A percentile compares a stretch with the other conserved stretches of the same genome.
These are phyloP conservation scores for Prenolepis imparis DNA, from an alignment of 2,888 invertebrate species.

Conservation along the genomic window DNA sequence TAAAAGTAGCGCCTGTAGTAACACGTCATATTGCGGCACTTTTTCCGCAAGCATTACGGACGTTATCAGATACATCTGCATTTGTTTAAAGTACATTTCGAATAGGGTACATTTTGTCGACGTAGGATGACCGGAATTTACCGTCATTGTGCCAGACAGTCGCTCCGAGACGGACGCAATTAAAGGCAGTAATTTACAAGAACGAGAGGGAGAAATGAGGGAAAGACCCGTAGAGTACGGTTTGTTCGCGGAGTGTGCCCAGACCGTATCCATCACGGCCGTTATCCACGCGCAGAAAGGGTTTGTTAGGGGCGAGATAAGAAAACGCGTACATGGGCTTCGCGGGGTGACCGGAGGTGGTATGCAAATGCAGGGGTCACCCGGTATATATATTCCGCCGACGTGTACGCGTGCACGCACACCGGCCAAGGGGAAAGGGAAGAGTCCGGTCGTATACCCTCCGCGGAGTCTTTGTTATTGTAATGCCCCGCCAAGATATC, in stretches of 20 bases:
- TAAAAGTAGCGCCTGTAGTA: conserved; percentile 21
- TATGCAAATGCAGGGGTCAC: conserved; percentile 74
- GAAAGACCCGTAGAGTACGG: background rate
- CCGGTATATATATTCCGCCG: conserved; percentile 57
- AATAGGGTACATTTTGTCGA: conserved; percentile 30
- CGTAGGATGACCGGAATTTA: conserved; percentile 57
- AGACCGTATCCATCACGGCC: conserved; percentile 72
- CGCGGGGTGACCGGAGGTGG: conserved; percentile 59
- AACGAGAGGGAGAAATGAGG: background rate
- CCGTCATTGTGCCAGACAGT: conserved; percentile 58
- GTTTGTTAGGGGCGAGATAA: conserved; percentile 70
- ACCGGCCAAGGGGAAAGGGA: background rate
- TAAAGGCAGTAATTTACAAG: conserved; percentile 66
- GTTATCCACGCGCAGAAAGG: conserved; percentile 71
- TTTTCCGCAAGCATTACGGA: conserved; percentile 37
- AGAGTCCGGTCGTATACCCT: background rate
- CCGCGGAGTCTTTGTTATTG: conserved; percentile 74
- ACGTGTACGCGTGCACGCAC: conserved; percentile 20
- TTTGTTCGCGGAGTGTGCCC: conserved; percentile 50
- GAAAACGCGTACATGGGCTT: conserved; percentile 69
- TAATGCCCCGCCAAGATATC: conserved; percentile 73
- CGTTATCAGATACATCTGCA: conserved; percentile 42
- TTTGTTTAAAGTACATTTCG: conserved; percentile 4
- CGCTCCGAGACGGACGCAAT: conserved; percentile 56
- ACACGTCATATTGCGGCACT: conserved; percentile 4